Evolutionary conservation across 2,888 invertebrate genomes (phyloP), one percentile per base, ranked within the genome.

Genomic region (Catonia carolina): DNA sequence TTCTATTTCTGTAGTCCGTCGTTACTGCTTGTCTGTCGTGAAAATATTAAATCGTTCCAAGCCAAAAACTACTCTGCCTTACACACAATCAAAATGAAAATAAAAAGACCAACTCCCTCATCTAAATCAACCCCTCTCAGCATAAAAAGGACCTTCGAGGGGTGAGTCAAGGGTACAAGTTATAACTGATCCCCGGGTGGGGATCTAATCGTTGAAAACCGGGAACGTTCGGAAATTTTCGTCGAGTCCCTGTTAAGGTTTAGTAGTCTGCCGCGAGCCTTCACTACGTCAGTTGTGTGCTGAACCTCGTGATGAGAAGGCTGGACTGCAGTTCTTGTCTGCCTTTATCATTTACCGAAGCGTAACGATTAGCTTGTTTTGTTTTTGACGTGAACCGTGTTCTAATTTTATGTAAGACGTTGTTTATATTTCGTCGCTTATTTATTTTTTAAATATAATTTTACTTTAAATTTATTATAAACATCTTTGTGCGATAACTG

Each of bases 51-150:
- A 45, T 45, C 45, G 45, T 45, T 45, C 23, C 45, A 45, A 45
- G 45, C 45, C 45, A 45, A 45, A 45, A 45, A 27, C 27, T 27
- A 27, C 27, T 27, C 47, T 22, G 39, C 56, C 35, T 56, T 51
- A 50, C 50, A 56, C 23, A 35, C 56, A 50, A 36, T 42, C 51
- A 45, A 51, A 56, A 56, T 56, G 50, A 56, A 56, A 56, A 56
- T 56, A 56, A 56, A 56, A 56, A 56, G 56, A 56, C 51, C 50
- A 56, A 50, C 56, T 56, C 56, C 56, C 55, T 7, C 51, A 36
- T 51, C 56, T 51, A 56, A 56, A 51, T 56, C 56, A 55, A 51
- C 56, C 56, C 56, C 56, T 51, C 55, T 39, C 50, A 42, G 56
- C 45, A 56, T 56, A 56, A 56, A 56, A 56, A 51, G 51, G 56